A percentile compares a stretch with the other conserved stretches of the same genome.
These are phyloP conservation scores for Trissolcus basalis DNA, from an alignment of 1,140 invertebrate species.

Conservation along the genomic window DNA sequence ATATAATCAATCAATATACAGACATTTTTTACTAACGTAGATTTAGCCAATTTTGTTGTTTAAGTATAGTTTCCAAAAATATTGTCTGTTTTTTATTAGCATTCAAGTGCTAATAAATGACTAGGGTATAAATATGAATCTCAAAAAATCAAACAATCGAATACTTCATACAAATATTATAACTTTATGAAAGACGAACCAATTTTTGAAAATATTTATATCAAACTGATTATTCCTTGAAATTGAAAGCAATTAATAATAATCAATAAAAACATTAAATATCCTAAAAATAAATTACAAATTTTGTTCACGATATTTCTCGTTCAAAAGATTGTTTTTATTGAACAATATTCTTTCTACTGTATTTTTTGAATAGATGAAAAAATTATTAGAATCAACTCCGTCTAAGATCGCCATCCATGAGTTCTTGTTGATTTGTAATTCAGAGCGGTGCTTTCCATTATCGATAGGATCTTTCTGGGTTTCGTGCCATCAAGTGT, in stretches of 20 bases:
- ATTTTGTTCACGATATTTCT: no score
- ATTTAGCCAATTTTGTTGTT: no score
- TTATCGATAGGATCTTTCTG: slow-evolving; percentile 25
- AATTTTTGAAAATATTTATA: slow-evolving; percentile 25
- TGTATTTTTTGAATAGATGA: neutral
- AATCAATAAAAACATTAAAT: neutral
- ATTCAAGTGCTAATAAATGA: slow-evolving; percentile 3
- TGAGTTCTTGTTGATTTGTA: slow-evolving; percentile 1
- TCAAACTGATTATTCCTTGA: slow-evolving; percentile 1
- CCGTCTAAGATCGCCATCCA: slow-evolving; percentile 33
- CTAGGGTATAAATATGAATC: slow-evolving; percentile 9
- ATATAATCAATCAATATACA: no score
- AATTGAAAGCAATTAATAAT: neutral
- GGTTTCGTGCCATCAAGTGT: slow-evolving; percentile 38
- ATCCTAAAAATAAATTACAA: neutral
- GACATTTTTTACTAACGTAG: no score
- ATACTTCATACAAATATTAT: slow-evolving; percentile 32
- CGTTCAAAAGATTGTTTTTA: no score
- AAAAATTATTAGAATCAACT: slow-evolving; percentile 14
- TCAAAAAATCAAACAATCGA: neutral
- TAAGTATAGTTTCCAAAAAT: no score
- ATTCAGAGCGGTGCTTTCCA: slow-evolving; percentile 35
- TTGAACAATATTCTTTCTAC: slow-evolving; percentile 17
- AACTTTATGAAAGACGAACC: slow-evolving; percentile 10
- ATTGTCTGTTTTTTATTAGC: no score